Percentiles rank a stretch among this genome's conserved stretches.
Conservation (phyloP, 2,797 vertebrate species). For the Lophotriccus pileatus region DNA sequence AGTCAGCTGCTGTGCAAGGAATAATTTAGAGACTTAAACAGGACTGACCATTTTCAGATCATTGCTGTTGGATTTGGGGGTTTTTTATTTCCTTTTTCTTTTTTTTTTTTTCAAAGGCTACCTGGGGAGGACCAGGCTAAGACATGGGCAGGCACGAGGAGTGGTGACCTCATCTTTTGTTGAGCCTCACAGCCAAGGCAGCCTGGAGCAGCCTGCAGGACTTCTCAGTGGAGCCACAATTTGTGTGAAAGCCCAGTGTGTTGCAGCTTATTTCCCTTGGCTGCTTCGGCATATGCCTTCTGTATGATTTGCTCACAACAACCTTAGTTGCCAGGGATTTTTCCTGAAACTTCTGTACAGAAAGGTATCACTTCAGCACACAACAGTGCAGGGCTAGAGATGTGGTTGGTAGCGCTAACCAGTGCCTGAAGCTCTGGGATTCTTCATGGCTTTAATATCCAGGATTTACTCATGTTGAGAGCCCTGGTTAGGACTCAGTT, state of each 20-base stretch:
- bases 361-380: not conserved
- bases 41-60: not conserved
- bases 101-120: not conserved
- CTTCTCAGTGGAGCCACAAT: not conserved
- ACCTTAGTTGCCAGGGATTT: not conserved
- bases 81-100: not conserved
- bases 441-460: not conserved
- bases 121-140: not conserved
- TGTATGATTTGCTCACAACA: rapidly evolving
- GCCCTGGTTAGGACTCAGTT: not conserved
- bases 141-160: not conserved
- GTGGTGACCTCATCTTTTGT: not conserved
- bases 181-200: not conserved
- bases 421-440: not conserved
- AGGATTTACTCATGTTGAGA: not conserved
- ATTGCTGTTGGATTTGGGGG: not conserved
- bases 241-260: not conserved
- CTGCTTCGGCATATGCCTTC: not conserved
- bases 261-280: not conserved
- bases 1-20: not conserved
- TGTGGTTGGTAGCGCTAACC: not conserved
- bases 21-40: not conserved
- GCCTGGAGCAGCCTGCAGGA: not conserved
- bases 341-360: not conserved
- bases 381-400: not conserved